Conservation (phyloP, 2,888 invertebrate species). For the Lithosia quadra region DNA sequence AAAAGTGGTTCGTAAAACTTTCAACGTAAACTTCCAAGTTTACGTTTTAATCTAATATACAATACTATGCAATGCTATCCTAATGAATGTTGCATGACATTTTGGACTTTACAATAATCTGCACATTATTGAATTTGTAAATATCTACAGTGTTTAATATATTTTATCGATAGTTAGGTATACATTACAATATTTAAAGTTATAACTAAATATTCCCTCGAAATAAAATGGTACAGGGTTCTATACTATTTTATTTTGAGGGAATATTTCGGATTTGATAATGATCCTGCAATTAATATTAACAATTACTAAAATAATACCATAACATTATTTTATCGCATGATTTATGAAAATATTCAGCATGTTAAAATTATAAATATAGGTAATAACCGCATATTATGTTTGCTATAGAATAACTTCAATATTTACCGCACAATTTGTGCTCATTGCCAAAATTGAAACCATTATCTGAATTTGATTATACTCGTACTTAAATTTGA, state of each 20-base stretch:
- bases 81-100: too few relatives aligned
- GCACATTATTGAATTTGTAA: too few relatives aligned
- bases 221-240: background rate
- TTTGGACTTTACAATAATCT: too few relatives aligned
- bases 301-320: background rate
- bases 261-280: too few relatives aligned
- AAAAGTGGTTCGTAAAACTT: background rate
- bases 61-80: too few relatives aligned
- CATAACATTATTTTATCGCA: too few relatives aligned
- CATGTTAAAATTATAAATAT: background rate
- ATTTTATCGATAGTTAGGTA: too few relatives aligned
- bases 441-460: background rate
- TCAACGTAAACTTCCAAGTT: background rate
- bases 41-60: background rate
- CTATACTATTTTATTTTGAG: too few relatives aligned
- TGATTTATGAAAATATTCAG: too few relatives aligned
- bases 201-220: background rate
- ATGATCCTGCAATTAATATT: background rate
- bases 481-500: background rate
- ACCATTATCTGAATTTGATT: background rate
- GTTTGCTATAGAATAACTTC: background rate
- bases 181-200: too few relatives aligned
- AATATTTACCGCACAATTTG: constrained; percentile 5
- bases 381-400: background rate
- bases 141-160: too few relatives aligned